Evolutionary conservation across 2,113 vertebrate species (phyloP).

Genomic region (Gracilinanus agilis): DNA sequence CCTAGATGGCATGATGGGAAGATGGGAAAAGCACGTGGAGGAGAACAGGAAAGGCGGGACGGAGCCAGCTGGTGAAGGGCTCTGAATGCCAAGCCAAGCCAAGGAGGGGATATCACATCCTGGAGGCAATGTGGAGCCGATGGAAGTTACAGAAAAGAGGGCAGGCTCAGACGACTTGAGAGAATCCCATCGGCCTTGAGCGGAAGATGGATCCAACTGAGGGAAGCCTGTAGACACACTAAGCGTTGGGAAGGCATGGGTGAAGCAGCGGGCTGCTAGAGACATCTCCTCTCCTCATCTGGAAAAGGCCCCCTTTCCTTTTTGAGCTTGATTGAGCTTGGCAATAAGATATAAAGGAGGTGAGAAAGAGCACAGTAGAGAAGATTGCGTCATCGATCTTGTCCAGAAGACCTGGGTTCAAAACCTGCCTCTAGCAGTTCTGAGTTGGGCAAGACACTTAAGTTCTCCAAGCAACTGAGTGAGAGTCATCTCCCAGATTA

Average conservation of each 20-base stretch:
- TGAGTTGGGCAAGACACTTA: background rate
- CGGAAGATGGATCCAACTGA: background rate
- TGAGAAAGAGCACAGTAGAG: background rate
- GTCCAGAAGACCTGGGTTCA: background rate
- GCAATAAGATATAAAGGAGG: background rate
- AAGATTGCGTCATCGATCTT: background rate
- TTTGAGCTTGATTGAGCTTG: conserved; percentile 8
- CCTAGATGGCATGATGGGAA: background rate
- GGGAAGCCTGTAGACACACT: background rate
- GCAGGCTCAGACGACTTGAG: background rate
- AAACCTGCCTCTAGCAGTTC: background rate
- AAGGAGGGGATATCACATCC: background rate
- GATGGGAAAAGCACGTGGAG: background rate
- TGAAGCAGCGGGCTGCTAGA: background rate
- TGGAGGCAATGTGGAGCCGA: background rate
- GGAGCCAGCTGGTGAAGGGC: background rate
- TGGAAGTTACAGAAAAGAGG: background rate
- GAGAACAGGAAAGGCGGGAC: background rate
- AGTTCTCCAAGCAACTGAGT: background rate
- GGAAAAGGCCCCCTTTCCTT: background rate
- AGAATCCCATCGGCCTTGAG: background rate
- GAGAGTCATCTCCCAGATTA: background rate
- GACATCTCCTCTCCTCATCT: background rate
- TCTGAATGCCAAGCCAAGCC: background rate
- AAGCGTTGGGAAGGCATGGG: background rate